Percentiles rank a stretch among this genome's conserved stretches.
phyloP scores from a whole-genome alignment of 37 sponge, comb jelly and placozoan genomes.

The Trichoplax adhaerens region DNA sequence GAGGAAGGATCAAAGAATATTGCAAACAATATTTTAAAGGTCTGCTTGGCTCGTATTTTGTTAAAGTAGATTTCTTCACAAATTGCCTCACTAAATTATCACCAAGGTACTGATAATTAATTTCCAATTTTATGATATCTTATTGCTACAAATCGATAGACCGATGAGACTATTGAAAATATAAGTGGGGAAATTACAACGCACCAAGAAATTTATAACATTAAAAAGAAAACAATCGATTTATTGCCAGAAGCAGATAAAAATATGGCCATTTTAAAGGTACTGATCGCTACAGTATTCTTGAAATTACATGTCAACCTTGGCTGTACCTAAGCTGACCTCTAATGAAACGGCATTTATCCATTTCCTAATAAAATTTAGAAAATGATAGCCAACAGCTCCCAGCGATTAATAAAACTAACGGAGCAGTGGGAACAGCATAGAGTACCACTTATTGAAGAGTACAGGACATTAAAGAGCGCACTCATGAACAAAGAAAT shows the following conservation, averaged over 20 bases:
- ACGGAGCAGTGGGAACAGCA: slow-evolving; percentile 60
- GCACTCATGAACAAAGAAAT: neutral
- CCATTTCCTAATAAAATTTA: slow-evolving; percentile 3
- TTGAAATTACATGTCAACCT: too few relatives aligned
- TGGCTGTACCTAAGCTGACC: neutral
- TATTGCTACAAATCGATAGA: neutral
- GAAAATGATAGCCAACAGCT: slow-evolving; percentile 45
- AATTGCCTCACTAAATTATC: neutral
- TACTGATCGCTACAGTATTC: neutral
- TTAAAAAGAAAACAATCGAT: slow-evolving; percentile 63
- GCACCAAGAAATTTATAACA: slow-evolving; percentile 46
- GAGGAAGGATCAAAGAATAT: slow-evolving; percentile 64
- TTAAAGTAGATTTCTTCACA: neutral
- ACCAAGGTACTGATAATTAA: neutral
- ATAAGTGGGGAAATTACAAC: slow-evolving; percentile 33
- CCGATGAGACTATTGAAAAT: slow-evolving; percentile 23
- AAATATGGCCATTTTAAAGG: slow-evolving; percentile 53
- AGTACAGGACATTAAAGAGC: slow-evolving; percentile 40
- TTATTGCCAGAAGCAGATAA: slow-evolving; percentile 74
- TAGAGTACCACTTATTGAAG: slow-evolving; percentile 30
- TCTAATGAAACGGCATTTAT: neutral
- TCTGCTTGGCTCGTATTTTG: neutral
- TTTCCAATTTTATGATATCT: neutral
- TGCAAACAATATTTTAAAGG: slow-evolving; percentile 13
- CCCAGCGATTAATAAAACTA: slow-evolving; percentile 48